Base-by-base conservation (phyloP, 2,113 vertebrate species). In the Perca schrenkii region DNA sequence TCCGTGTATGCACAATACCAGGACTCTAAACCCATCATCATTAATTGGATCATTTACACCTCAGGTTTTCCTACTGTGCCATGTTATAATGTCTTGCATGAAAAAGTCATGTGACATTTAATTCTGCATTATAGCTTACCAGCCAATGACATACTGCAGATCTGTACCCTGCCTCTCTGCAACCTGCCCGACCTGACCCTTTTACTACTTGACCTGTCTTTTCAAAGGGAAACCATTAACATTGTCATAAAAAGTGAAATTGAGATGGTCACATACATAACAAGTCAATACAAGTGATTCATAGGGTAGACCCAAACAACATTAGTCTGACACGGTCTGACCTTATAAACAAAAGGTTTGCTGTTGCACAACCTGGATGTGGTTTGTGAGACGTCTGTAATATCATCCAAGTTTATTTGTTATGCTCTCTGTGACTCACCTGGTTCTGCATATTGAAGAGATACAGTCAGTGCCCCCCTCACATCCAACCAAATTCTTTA, bases 351-450 rank as follows among this genome's bases (percentile, higher is more conserved):
- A 60, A 47, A 79, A 49, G 34, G 11, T 71, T 40, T 69, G 36
- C 0, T 7, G 3, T 83, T 86, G 52, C 56, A 36, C 67, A 83
- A 83, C 15, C 12, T 77, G 56, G 47, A 61, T 74, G 65, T 56
- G 73, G 83, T 68, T 74, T 75, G 15, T 40, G 12, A 75, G 46
- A 79, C 22, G 16, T 67, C 40, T 64, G 61, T 64, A 54, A 70
- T 74, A 12, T 84, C 43, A 43, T 56, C 36, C 74, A 46, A 61
- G 13, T 74, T 61, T 67, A 19, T 79, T 83, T 78, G 56, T 66
- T 57, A 57, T 71, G 34, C 28, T 73, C n/a, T 79, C 22, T 14
- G 21, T 87, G 87, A 86, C 66, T 90, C 80, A 84, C 73, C 80
- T 84, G 49, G 4, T n/a, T 54, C 1, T 71, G 2, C 21, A 58